Percentiles rank a stretch among this genome's conserved stretches.
Conservation (phyloP, 2,797 vertebrate species). For the Geotria australis region DNA sequence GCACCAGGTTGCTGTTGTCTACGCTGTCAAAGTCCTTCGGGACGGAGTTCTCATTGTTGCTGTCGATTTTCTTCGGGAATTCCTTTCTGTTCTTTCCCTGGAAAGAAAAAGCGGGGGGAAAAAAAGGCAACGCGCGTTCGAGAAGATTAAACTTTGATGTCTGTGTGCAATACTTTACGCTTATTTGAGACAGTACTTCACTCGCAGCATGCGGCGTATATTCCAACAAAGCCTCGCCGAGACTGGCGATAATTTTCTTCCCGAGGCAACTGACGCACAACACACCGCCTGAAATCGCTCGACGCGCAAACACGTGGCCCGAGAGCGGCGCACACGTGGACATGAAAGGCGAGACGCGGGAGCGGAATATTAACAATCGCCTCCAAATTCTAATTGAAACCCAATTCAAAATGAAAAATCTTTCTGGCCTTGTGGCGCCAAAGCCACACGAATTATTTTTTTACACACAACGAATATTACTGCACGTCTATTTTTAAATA, state of each 20-base stretch:
- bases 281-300: too few relatives aligned
- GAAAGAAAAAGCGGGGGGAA: slow-evolving; percentile 59
- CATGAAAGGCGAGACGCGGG: too few relatives aligned
- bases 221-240: neutral
- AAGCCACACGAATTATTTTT: too few relatives aligned
- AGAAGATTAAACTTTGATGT: slow-evolving; percentile 1
- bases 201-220: neutral
- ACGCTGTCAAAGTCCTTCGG: slow-evolving; percentile 92
- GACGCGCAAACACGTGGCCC: too few relatives aligned
- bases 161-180: slow-evolving; percentile 6
- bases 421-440: too few relatives aligned
- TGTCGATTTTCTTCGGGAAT: slow-evolving; percentile 37
- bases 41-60: slow-evolving; percentile 96
- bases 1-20: slow-evolving; percentile 87
- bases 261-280: too few relatives aligned
- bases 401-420: too few relatives aligned
- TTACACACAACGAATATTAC: too few relatives aligned
- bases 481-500: too few relatives aligned
- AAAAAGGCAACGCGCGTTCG: slow-evolving; percentile 1
- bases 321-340: too few relatives aligned
- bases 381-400: too few relatives aligned
- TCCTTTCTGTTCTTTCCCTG: slow-evolving; percentile 60
- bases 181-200: slow-evolving; percentile 2
- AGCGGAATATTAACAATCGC: too few relatives aligned
- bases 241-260: neutral